These are phyloP conservation scores for Entomyzon cyanotis DNA, from an alignment of 2,113 vertebrate genomes.

Conservation along the genomic window DNA sequence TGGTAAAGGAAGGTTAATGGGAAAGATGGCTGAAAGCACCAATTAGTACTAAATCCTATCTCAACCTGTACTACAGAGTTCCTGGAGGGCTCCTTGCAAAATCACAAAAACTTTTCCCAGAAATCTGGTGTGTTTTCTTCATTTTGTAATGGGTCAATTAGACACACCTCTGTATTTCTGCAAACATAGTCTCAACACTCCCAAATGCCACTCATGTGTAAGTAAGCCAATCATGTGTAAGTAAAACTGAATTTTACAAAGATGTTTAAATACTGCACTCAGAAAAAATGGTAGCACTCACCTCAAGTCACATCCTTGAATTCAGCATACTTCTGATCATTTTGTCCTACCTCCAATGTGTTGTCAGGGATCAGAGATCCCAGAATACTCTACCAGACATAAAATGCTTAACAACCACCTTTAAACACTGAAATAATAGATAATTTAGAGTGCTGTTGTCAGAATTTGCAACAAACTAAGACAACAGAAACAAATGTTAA, in stretches of 20 bases:
- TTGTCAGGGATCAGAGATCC: background rate
- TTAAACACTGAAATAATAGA: background rate
- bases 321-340: background rate
- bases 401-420: background rate
- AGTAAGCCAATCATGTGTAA: background rate
- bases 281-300: background rate
- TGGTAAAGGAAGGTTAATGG: background rate
- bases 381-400: background rate
- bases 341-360: background rate
- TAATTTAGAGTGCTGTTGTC: background rate
- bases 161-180: background rate
- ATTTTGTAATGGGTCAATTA: background rate
- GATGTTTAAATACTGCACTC: background rate
- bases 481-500: fast-evolving
- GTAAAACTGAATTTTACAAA: background rate
- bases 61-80: background rate
- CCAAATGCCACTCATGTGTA: background rate
- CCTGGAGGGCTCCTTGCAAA: background rate
- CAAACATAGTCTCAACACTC: background rate
- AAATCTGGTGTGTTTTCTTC: background rate
- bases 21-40: background rate
- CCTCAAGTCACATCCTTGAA: background rate
- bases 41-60: background rate
- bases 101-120: background rate
- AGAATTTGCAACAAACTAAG: background rate